Evolutionary conservation across 2,888 invertebrate genomes (phyloP).

Genomic region (Morpho deidamia): DNA sequence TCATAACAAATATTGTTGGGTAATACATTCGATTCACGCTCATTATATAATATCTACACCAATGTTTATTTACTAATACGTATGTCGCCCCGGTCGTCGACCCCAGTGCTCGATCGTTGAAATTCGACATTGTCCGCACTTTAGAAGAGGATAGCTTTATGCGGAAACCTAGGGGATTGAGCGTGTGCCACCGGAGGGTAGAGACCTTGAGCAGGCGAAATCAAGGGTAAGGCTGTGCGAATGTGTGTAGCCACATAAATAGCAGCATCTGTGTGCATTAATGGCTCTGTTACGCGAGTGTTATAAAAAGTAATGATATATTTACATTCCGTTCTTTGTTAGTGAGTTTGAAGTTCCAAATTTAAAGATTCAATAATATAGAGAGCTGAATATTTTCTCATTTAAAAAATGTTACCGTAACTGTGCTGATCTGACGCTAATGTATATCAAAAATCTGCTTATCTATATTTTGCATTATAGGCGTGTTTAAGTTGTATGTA

Average conservation of each 20-base stretch:
- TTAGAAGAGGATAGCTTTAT: conserved; percentile 57
- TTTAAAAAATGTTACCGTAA: too few relatives aligned
- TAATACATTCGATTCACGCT: conserved; percentile 39
- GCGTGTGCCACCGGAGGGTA: conserved; percentile 58
- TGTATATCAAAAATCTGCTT: too few relatives aligned
- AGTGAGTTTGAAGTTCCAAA: not conserved
- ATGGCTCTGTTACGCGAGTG: conserved; percentile 24
- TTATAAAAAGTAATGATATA: conserved; percentile 4
- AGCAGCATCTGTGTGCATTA: conserved; percentile 43
- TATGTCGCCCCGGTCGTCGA: conserved; percentile 63
- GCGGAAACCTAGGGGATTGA: conserved; percentile 44
- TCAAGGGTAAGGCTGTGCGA: conserved; percentile 68
- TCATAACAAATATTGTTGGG: conserved; percentile 15
- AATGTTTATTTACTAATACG: conserved; percentile 76
- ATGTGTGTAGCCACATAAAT: conserved; percentile 54
- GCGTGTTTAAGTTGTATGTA: conserved; percentile 4
- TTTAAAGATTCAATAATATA: not conserved
- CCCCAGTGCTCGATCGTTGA: conserved; percentile 59
- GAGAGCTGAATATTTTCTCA: too few relatives aligned
- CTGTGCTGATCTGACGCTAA: too few relatives aligned
- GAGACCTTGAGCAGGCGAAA: conserved; percentile 78
- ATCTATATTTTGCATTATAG: not conserved
- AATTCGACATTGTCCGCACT: conserved; percentile 67
- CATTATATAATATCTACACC: conserved; percentile 53
- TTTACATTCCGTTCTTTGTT: not conserved